These are phyloP conservation scores for Tromatobia lineatoria DNA, from an alignment of 2,888 invertebrate species.

Conservation along the genomic window DNA sequence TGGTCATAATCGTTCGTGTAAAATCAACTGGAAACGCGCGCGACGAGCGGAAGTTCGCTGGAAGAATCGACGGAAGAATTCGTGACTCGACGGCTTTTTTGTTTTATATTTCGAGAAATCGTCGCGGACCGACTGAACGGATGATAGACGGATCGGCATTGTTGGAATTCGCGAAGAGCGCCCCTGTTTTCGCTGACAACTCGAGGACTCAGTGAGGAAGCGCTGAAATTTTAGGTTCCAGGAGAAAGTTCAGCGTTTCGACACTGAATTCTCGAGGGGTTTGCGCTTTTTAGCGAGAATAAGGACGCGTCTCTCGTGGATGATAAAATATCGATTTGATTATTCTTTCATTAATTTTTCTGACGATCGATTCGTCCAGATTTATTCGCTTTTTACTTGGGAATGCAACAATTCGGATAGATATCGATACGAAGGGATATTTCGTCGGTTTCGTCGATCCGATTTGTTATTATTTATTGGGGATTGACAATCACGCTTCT, in stretches of 20 bases:
- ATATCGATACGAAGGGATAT: neutral
- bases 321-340: slow-evolving; percentile 28
- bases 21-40: slow-evolving; percentile 23
- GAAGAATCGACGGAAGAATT: slow-evolving; percentile 52
- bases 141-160: slow-evolving; percentile 36
- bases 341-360: neutral
- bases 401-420: slow-evolving; percentile 15
- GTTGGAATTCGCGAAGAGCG: slow-evolving; percentile 45
- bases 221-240: neutral
- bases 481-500: neutral
- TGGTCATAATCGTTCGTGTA: slow-evolving; percentile 5
- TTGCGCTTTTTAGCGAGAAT: slow-evolving; percentile 68
- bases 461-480: slow-evolving; percentile 22
- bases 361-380: slow-evolving; percentile 21
- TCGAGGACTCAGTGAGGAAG: slow-evolving; percentile 58
- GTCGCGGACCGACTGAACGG: slow-evolving; percentile 2
- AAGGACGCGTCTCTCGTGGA: neutral
- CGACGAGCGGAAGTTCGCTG: slow-evolving; percentile 9
- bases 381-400: neutral
- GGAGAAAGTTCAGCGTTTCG: slow-evolving; percentile 24
- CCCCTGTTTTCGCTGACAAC: slow-evolving; percentile 62
- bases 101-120: slow-evolving; percentile 10
- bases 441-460: slow-evolving; percentile 15
- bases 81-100: slow-evolving; percentile 16
- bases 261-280: slow-evolving; percentile 60